These are phyloP conservation scores for Apodemia mormo DNA, from an alignment of 2,888 invertebrate species.

Conservation along the genomic window DNA sequence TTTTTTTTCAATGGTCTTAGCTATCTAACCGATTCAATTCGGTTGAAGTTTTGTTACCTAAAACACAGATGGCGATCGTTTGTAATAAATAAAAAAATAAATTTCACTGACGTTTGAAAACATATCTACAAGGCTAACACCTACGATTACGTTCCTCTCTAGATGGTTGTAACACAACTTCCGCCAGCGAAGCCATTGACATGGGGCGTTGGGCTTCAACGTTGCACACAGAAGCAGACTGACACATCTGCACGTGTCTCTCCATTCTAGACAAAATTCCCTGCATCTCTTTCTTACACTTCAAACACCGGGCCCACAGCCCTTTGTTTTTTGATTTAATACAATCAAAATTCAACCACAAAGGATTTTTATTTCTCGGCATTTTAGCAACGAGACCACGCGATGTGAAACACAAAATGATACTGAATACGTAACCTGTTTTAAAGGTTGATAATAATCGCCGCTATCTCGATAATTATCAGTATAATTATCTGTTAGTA, in stretches of 20 bases:
- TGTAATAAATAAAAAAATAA: no score
- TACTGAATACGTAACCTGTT: neutral
- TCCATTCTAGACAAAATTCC: neutral
- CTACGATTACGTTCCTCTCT: no score
- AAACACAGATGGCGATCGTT: no score
- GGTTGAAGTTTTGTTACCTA: no score
- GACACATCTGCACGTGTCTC: neutral
- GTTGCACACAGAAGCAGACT: no score
- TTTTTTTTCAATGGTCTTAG: no score
- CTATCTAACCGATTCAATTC: no score
- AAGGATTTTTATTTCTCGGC: neutral
- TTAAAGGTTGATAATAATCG: neutral
- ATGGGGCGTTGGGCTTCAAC: no score
- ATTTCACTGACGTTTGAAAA: no score
- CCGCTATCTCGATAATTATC: conserved; percentile 10
- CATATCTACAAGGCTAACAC: no score
- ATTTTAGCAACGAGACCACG: neutral
- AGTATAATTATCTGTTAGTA: neutral
- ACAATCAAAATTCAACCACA: conserved; percentile 2
- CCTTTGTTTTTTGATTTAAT: conserved; percentile 8
- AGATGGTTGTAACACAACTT: no score
- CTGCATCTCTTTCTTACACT: conserved; percentile 10
- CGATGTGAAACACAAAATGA: neutral
- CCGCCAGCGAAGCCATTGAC: no score
- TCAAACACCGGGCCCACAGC: neutral